Base-by-base conservation (phyloP, 1,140 invertebrate species). In the Lethrus apterus region DNA sequence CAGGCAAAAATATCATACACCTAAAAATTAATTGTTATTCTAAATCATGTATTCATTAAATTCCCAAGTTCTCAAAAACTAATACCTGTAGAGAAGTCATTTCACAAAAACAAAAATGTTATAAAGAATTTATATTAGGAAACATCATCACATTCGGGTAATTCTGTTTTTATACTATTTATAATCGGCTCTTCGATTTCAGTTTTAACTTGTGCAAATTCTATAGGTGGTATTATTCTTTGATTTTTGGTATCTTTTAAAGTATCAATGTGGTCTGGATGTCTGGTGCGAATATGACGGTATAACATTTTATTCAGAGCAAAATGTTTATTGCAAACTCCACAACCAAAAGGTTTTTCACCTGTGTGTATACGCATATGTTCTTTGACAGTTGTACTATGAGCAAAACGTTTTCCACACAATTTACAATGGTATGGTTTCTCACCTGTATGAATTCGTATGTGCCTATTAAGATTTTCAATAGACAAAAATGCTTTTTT, bases 321-420 rank as follows among this genome's bases (percentile, higher is more conserved):
- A 8, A 48, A 88, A 29, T 75, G 71, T 45, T 78, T 79, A 3
- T 70, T 66, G 57, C 86, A 89, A 13, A 77, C 67, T 9, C 69
- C 66, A 62, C 86, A 89, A 29, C 72, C 66, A 61, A 80, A 88
- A 5, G 85, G 85, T 56, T 87, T 83, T 54, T 86, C 82, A 11
- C 55, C 55, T 4, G 52, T 57, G 20, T 64, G 62, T n/a, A 46
- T 50, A 20, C 62, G 36, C 23, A 52, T 49, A 46, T 64, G 62
- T 24, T 51, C 58, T 31, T 50, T 46, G 13, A 60, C 43, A 46
- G 60, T 57, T 4, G 60, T 57, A 26, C 55, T 55, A 23, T 56
- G 44, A 7, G 52, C 51, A 50, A 49, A 57, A 4, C 36, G 19
- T 46, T 54, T 54, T 3, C 53, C 57, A 35, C 57, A 59, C 4